phyloP scores from a whole-genome alignment of 2,113 vertebrate species.

The Lamprotornis superbus region DNA sequence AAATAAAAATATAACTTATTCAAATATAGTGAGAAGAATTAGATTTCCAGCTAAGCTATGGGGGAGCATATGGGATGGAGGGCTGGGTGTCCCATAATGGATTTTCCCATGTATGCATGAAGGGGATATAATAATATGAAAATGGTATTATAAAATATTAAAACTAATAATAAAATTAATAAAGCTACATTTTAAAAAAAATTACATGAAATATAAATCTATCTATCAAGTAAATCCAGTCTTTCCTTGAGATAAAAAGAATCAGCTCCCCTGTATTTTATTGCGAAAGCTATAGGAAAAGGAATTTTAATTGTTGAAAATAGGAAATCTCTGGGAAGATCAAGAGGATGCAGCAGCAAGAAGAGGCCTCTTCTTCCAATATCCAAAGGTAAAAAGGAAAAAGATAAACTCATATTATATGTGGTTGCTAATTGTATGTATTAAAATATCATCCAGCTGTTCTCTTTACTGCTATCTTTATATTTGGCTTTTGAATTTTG shows the following conservation, averaged over 20 bases:
- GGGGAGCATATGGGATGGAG: background rate
- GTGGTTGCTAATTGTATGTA: background rate
- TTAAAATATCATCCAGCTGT: background rate
- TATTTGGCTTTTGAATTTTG: background rate
- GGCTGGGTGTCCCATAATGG: background rate
- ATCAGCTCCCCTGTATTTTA: background rate
- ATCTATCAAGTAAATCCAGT: background rate
- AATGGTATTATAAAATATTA: background rate
- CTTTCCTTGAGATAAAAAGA: background rate
- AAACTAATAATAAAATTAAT: background rate
- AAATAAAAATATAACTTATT: background rate
- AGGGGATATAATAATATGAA: background rate
- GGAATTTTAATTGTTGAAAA: background rate
- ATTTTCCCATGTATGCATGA: background rate
- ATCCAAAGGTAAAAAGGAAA: background rate
- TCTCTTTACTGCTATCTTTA: background rate
- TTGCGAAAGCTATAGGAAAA: background rate
- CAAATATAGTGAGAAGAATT: background rate
- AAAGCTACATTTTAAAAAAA: background rate
- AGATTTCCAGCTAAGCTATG: background rate
- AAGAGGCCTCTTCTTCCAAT: background rate
- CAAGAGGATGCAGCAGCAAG: background rate
- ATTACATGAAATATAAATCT: background rate
- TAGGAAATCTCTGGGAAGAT: background rate
- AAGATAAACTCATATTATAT: background rate